Evolutionary conservation across 2,797 vertebrate genomes (phyloP).

Genomic region (Rhincodon typus): DNA sequence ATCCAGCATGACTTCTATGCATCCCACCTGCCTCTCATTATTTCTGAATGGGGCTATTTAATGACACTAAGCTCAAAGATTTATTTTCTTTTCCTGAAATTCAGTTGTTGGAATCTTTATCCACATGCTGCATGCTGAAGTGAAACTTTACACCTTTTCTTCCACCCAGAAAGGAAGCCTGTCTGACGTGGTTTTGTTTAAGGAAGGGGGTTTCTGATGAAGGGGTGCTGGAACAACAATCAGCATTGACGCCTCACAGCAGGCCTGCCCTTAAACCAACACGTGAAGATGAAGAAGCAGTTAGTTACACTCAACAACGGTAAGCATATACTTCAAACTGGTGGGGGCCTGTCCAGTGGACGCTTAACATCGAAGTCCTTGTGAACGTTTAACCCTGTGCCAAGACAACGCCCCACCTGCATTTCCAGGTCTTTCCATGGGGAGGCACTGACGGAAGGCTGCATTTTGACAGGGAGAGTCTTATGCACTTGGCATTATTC

Average conservation of each 20-base stretch:
- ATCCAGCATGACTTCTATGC: neutral
- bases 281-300: neutral
- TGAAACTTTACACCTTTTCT: neutral
- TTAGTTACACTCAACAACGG: neutral
- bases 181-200: neutral
- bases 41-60: neutral
- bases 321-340: neutral
- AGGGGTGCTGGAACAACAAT: neutral
- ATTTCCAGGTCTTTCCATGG: neutral
- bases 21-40: neutral
- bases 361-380: neutral
- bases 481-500: neutral
- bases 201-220: neutral
- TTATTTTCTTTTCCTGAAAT: neutral
- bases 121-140: neutral
- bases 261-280: neutral
- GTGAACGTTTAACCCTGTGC: neutral
- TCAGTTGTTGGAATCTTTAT: neutral
- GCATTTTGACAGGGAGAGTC: neutral
- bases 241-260: neutral
- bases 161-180: neutral
- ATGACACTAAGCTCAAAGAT: neutral
- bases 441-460: neutral
- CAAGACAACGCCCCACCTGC: too few relatives aligned
- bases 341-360: neutral